Percentiles rank a stretch among this genome's conserved stretches.
phyloP scores from a whole-genome alignment of 1,140 invertebrate genomes.

The Papilio helenus region DNA sequence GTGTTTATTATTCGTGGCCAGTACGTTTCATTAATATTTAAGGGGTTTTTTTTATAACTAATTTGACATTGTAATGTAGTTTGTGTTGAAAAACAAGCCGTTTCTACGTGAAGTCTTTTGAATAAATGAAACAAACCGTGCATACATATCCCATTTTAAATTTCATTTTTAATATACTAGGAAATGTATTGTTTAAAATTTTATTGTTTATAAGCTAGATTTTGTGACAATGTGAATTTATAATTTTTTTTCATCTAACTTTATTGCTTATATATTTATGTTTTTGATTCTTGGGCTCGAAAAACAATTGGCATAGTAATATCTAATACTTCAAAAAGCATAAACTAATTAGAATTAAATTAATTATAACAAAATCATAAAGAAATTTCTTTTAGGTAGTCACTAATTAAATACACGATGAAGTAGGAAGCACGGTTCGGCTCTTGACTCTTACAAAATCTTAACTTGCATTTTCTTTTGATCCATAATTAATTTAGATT shows the following conservation, averaged over 20 bases:
- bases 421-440: background rate
- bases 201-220: too few species aligned
- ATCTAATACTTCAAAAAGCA: too few species aligned
- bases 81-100: background rate
- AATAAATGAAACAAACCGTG: too few species aligned
- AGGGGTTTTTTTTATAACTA: background rate
- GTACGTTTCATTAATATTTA: background rate
- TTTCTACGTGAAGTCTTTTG: background rate
- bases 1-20: background rate
- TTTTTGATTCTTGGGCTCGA: too few species aligned
- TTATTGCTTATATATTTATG: too few species aligned
- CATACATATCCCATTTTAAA: too few species aligned
- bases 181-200: too few species aligned
- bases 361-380: background rate
- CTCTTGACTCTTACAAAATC: constrained; percentile 3
- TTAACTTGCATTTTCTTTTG: background rate
- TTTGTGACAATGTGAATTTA: too few species aligned
- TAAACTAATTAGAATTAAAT: too few species aligned
- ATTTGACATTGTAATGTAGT: background rate
- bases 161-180: too few species aligned
- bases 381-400: background rate
- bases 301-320: too few species aligned
- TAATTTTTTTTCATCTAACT: too few species aligned
- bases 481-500: background rate
- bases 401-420: background rate